phyloP scores from a whole-genome alignment of 2,797 vertebrate genomes.

The Morus bassanus region DNA sequence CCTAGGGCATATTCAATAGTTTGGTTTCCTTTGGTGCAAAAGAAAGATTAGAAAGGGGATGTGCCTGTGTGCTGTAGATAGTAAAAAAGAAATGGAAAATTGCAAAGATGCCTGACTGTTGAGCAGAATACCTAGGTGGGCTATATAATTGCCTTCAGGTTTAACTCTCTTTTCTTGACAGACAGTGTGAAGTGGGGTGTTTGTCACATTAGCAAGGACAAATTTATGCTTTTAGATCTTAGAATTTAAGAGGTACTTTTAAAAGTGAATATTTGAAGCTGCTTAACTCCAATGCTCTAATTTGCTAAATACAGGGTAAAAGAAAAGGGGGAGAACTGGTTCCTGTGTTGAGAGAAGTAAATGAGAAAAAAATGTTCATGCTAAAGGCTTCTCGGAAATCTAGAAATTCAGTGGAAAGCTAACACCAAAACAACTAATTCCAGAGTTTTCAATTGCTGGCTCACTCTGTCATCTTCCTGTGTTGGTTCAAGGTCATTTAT shows the following conservation, averaged over 20 bases:
- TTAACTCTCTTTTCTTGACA: not conserved
- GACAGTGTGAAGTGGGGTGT: not conserved
- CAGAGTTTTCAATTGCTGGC: not conserved
- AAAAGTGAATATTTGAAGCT: conserved; percentile 4
- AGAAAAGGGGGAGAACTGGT: not conserved
- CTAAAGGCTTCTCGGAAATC: not conserved
- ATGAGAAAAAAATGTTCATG: not conserved
- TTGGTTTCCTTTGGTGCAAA: conserved; percentile 34
- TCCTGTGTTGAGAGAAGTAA: not conserved
- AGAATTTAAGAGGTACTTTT: not conserved
- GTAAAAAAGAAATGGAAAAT: conserved; percentile 23
- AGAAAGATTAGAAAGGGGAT: not conserved
- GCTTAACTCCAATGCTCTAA: not conserved
- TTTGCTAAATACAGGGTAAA: not conserved
- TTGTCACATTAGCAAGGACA: not conserved
- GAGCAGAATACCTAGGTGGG: conserved; percentile 16
- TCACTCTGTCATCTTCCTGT: not conserved
- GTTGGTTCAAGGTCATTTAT: not conserved
- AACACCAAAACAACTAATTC: not conserved
- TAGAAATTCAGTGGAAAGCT: not conserved
- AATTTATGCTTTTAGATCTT: not conserved
- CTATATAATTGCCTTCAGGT: conserved; percentile 8
- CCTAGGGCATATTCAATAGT: not conserved
- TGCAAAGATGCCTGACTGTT: conserved; percentile 1
- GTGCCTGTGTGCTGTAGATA: conserved; percentile 3